Percentiles rank a stretch among this genome's conserved stretches.
phyloP scores from a whole-genome alignment of 2,113 vertebrate genomes.

The Redunca redunca region DNA sequence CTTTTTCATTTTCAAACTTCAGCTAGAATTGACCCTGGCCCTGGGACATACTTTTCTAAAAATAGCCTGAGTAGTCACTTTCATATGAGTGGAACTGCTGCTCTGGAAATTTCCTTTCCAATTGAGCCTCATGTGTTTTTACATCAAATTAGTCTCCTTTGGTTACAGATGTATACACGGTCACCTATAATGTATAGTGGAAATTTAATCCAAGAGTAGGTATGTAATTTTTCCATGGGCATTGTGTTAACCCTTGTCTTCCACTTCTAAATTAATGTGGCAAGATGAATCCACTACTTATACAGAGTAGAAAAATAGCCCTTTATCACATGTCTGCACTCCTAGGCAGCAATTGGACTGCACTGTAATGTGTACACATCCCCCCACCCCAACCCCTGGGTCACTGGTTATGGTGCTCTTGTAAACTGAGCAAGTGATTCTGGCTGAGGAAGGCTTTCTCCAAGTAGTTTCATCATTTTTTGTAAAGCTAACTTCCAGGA shows the following conservation, averaged over 20 bases:
- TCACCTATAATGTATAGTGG: background rate
- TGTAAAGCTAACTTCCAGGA: background rate
- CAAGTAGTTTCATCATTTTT: background rate
- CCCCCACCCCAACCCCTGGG: background rate
- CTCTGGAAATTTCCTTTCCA: background rate
- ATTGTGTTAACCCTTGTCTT: background rate
- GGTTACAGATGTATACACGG: background rate
- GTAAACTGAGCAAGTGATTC: background rate
- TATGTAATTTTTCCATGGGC: background rate
- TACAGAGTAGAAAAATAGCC: background rate
- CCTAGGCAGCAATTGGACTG: background rate
- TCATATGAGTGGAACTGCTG: background rate
- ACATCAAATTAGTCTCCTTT: constrained; percentile 4
- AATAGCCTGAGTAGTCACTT: background rate
- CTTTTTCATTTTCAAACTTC: background rate
- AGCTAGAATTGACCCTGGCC: background rate
- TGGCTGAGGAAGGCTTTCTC: background rate
- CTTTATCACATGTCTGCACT: background rate
- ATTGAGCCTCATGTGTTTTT: constrained; percentile 8
- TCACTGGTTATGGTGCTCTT: rapidly evolving
- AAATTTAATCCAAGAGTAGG: constrained; percentile 24
- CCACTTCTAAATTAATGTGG: background rate
- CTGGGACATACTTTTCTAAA: background rate
- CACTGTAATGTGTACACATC: rapidly evolving
- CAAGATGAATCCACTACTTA: background rate